phyloP scores from a whole-genome alignment of 2,888 invertebrate genomes.

The Nomada goodeniana region DNA sequence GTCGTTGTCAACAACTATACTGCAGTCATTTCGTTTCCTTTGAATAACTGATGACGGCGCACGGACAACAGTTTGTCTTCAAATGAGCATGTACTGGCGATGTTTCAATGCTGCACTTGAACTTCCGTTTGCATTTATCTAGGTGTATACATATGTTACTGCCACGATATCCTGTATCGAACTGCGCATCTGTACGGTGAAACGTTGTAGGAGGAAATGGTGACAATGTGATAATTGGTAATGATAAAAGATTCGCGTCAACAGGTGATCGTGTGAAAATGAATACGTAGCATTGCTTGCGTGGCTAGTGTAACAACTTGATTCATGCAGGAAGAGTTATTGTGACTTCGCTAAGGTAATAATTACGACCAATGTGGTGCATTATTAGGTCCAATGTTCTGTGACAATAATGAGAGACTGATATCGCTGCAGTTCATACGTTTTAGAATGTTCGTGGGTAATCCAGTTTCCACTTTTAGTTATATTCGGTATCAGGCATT shows the following conservation, averaged over 20 bases:
- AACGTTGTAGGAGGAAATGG: constrained; percentile 6
- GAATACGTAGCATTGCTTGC: constrained; percentile 11
- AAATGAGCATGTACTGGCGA: constrained; percentile 2
- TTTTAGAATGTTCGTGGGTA: constrained; percentile 4
- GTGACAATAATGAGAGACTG: neutral
- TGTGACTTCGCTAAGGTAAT: constrained; percentile 21
- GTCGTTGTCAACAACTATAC: neutral
- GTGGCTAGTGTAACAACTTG: constrained; percentile 22
- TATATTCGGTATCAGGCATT: constrained; percentile 3
- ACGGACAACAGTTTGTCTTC: constrained; percentile 32
- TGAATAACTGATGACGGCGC: neutral
- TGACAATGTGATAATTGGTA: constrained; percentile 52
- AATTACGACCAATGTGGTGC: constrained; percentile 17
- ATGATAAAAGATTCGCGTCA: constrained; percentile 53
- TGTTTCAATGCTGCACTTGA: constrained; percentile 15
- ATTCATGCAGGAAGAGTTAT: constrained; percentile 33
- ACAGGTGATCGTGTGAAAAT: constrained; percentile 49
- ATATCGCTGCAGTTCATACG: neutral
- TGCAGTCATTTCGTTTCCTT: neutral
- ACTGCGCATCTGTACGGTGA: constrained; percentile 7
- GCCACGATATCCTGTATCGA: constrained; percentile 34
- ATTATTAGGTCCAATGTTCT: neutral
- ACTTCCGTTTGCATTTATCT: constrained; percentile 18
- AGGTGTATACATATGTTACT: constrained; percentile 19
- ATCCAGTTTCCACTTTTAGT: neutral